Conservation (phyloP, 2,888 invertebrate species). For the Willowsia nigromaculata region DNA sequence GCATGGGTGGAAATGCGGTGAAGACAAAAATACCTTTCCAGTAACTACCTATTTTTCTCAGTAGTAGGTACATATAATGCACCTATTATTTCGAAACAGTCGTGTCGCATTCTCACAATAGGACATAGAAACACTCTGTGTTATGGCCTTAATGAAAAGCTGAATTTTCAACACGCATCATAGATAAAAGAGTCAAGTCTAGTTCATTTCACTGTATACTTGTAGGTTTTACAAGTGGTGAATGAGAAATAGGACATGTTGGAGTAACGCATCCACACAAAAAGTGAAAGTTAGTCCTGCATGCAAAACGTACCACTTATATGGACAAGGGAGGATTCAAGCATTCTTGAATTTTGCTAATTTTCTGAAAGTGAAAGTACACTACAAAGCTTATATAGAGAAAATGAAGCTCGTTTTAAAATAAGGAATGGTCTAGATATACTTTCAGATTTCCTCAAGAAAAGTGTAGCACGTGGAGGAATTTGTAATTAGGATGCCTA, state of each 20-base stretch:
- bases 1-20: not conserved
- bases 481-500: not conserved
- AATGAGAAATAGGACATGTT: too few relatives aligned
- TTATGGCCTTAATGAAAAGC: constrained; percentile 54
- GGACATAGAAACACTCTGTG: too few relatives aligned
- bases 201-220: not conserved
- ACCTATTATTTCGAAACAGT: not conserved
- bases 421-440: not conserved
- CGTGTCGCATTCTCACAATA: not conserved
- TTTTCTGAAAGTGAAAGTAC: too few relatives aligned
- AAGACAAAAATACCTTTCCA: not conserved
- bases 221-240: not conserved
- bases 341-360: too few relatives aligned
- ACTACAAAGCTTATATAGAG: too few relatives aligned
- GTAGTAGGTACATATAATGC: not conserved
- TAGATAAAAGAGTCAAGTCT: constrained; percentile 47
- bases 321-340: too few relatives aligned
- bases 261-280: too few relatives aligned
- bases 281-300: too few relatives aligned
- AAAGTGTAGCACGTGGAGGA: not conserved
- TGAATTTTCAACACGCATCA: constrained; percentile 57
- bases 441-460: not conserved
- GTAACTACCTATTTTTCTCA: not conserved
- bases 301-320: too few relatives aligned
- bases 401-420: too few relatives aligned